Evolutionary conservation across 2,888 invertebrate genomes (phyloP), one percentile per base, ranked within the genome.

Genomic region (Cancer borealis): DNA sequence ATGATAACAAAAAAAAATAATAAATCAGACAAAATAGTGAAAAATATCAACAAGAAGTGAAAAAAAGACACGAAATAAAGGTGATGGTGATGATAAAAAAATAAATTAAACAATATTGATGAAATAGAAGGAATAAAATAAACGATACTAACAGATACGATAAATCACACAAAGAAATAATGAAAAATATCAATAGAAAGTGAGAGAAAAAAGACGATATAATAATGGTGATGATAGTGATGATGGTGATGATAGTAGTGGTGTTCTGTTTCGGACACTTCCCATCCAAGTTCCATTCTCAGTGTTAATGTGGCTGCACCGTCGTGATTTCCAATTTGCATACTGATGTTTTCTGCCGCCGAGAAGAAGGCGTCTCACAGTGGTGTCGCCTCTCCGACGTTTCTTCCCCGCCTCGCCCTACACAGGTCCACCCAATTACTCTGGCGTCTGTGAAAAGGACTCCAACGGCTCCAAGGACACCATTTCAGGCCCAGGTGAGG

Each of bases 281-380:
- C 92, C 87, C 92, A 87, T 92, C 92, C 49, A 92, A 92, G 47
- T 92, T 92, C 87, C 49, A 92, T 92, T 54, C 39, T 54, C 47
- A 49, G 84, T 92, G 92, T 54, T 92, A 92, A 92, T 92, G 84
- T 73, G 84, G 84, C 92, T 87, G 92, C 92, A 87, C 87, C 39
- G 79, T 87, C 92, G 49, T 92, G 92, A 92, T 92, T 87, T 87
- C 92, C 92, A 92, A 92, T 92, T 92, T 92, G 54, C 92, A 92
- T 92, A 92, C 49, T 92, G 92, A 87, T 92, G 92, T 92, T 92
- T 92, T 92, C 87, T 87, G 54, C 92, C 47, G 47, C 30, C 21
- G 54, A 49, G 90, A 49, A 49, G 49, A 88, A 90, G 49, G 14
- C 54, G 21, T 49, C 54, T 39, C 79, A 79, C 12, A 8, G 12